phyloP scores from a whole-genome alignment of 2,113 vertebrate species.

The Myanophis thanlyinensis region DNA sequence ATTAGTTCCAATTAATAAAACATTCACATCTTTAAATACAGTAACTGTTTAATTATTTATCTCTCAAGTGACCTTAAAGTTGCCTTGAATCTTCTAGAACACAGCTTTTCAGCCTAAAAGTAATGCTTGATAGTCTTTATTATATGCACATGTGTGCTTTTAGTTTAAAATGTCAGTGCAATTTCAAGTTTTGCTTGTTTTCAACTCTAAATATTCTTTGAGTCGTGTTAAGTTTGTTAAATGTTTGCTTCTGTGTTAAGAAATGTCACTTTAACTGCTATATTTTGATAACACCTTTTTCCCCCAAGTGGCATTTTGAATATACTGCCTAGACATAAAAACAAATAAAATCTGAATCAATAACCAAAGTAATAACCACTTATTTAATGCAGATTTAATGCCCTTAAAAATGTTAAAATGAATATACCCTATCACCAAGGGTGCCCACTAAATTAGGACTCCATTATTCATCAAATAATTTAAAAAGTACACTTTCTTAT shows the following conservation, averaged over 20 bases:
- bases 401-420: background rate
- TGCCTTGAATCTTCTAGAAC: background rate
- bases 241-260: background rate
- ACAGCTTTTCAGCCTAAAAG: background rate
- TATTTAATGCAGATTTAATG: background rate
- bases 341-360: background rate
- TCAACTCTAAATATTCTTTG: background rate
- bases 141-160: background rate
- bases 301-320: background rate
- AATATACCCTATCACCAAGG: background rate
- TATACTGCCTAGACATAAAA: background rate
- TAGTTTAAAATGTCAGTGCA: background rate
- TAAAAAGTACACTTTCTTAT: background rate
- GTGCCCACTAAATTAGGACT: background rate
- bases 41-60: background rate
- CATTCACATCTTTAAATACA: background rate
- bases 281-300: background rate
- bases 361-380: background rate
- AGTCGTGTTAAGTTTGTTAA: background rate
- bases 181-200: background rate
- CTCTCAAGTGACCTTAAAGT: background rate
- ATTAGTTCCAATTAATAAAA: background rate
- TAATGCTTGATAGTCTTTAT: background rate
- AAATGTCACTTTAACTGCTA: background rate
- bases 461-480: background rate